These are phyloP conservation scores for Mellilla xanthometata DNA, from an alignment of 2,888 invertebrate genomes.

Conservation along the genomic window DNA sequence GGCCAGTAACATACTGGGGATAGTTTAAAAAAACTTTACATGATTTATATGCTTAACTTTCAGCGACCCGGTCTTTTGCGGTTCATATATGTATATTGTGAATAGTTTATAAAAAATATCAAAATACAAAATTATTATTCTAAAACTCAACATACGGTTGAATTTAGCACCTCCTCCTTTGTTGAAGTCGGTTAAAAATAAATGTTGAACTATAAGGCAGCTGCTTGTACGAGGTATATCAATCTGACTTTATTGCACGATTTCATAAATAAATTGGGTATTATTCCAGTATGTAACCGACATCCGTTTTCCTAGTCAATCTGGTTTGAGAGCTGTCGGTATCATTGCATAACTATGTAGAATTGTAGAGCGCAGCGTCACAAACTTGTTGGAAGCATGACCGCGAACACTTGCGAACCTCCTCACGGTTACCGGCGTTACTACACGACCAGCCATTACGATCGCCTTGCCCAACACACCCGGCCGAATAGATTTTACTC, in stretches of 20 bases:
- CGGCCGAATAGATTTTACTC: slow-evolving; percentile 2
- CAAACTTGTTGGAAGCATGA: slow-evolving; percentile 31
- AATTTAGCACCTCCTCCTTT: too few relatives aligned
- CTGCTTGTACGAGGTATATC: too few relatives aligned
- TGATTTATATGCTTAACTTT: too few relatives aligned
- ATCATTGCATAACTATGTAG: slow-evolving; percentile 34
- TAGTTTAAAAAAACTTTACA: too few relatives aligned
- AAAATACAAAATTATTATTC: too few relatives aligned
- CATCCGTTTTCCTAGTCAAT: slow-evolving; percentile 31
- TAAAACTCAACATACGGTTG: too few relatives aligned
- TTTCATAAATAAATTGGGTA: slow-evolving; percentile 11
- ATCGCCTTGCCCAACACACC: slow-evolving; percentile 8
- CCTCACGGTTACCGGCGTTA: slow-evolving; percentile 24
- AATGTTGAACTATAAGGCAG: too few relatives aligned
- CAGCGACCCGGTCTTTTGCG: too few relatives aligned
- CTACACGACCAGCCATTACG: slow-evolving; percentile 2
- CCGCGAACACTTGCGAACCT: slow-evolving; percentile 29
- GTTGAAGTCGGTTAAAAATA: too few relatives aligned
- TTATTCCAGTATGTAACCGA: slow-evolving; percentile 26
- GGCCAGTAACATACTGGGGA: too few relatives aligned
- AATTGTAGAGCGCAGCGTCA: slow-evolving; percentile 34
- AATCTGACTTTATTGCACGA: slow-evolving; percentile 1
- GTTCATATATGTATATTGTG: too few relatives aligned
- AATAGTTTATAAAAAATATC: too few relatives aligned
- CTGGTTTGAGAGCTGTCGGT: slow-evolving; percentile 26